Evolutionary conservation across 2,888 invertebrate species (phyloP).

Genomic region (Scaptodrosophila latifasciaeformis): DNA sequence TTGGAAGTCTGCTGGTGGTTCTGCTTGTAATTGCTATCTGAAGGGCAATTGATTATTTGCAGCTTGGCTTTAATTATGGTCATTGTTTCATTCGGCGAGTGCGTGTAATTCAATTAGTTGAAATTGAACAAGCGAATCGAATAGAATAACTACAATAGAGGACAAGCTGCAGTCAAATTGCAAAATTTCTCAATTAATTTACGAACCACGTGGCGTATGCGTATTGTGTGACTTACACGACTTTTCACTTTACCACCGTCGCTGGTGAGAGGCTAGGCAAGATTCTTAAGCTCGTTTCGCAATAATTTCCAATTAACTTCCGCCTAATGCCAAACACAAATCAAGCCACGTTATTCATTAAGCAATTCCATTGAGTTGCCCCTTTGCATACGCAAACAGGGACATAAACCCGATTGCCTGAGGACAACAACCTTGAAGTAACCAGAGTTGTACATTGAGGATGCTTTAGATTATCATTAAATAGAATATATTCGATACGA

Average conservation of each 20-base stretch:
- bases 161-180: background rate
- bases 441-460: too few species aligned
- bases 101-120: slow-evolving; percentile 50
- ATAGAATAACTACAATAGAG: background rate
- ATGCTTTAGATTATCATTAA: too few species aligned
- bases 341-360: slow-evolving; percentile 39
- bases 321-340: slow-evolving; percentile 36
- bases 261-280: background rate
- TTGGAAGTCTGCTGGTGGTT: background rate
- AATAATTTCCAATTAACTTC: slow-evolving; percentile 62
- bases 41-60: slow-evolving; percentile 58
- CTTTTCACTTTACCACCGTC: background rate
- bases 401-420: too few species aligned
- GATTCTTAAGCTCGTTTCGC: slow-evolving; percentile 17
- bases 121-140: slow-evolving; percentile 6
- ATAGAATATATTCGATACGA: too few species aligned
- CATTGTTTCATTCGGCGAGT: slow-evolving; percentile 11
- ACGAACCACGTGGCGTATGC: background rate
- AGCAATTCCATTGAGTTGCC: slow-evolving; percentile 17
- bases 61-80: slow-evolving; percentile 56
- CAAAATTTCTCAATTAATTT: slow-evolving; percentile 39
- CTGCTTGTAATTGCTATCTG: background rate
- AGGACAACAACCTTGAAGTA: too few species aligned
- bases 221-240: slow-evolving; percentile 25
- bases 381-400: slow-evolving; percentile 7